Conservation (phyloP, 2,113 vertebrate genomes). For the Abramis brama region DNA sequence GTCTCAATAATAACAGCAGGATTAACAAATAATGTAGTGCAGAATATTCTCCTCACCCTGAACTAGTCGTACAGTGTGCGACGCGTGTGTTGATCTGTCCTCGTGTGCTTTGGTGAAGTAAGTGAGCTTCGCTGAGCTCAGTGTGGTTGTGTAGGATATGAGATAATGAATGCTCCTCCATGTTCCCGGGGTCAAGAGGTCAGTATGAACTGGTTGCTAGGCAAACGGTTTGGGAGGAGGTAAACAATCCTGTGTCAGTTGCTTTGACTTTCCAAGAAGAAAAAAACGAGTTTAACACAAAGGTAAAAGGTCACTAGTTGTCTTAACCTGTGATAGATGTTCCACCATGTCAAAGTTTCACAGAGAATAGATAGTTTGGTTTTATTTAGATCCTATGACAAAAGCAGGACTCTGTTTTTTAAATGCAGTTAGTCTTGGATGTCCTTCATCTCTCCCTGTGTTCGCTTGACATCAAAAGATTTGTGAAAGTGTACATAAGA, state of each 20-base stretch:
- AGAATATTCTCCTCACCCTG: neutral
- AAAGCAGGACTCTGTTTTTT: neutral
- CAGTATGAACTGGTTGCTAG: constrained; percentile 14
- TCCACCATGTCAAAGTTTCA: neutral
- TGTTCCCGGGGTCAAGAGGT: constrained; percentile 1
- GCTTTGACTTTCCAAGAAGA: neutral
- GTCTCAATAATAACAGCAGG: neutral
- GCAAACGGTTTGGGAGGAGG: neutral
- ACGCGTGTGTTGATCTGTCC: neutral
- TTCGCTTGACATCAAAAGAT: neutral
- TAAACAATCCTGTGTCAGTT: neutral
- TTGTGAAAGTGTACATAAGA: no score
- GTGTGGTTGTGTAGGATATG: neutral
- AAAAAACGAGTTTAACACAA: neutral
- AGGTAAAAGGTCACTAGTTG: neutral
- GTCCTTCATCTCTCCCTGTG: neutral
- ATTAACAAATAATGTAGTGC: neutral
- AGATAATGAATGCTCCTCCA: neutral
- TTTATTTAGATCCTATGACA: neutral
- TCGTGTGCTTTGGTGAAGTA: neutral
- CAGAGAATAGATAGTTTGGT: neutral
- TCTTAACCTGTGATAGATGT: constrained; percentile 12
- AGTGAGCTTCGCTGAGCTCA: constrained; percentile 16
- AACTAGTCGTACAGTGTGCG: neutral
- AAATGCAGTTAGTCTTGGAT: neutral